Base-by-base conservation (phyloP, 1,140 invertebrate genomes). In the Cydia pomonella region DNA sequence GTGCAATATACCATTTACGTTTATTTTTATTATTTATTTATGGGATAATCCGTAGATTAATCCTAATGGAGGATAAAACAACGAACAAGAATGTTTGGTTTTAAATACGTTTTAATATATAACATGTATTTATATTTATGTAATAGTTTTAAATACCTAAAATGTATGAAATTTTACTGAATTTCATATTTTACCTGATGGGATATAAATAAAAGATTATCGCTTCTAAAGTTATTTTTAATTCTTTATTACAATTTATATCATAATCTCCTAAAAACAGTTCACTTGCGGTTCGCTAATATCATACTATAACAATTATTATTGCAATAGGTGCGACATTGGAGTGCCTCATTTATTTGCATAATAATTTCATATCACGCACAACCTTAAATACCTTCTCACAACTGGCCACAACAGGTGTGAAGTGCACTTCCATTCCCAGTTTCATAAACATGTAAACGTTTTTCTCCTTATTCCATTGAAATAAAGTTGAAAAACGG, bases 331-430 rank as follows among this genome's bases (percentile, higher is more conserved):
- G 38, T 3, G 6, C 9, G 18, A 2, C 18, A 59, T 23, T 59
- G 16, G 16, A 21, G 18, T 50, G 7, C 0, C n/a, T 21, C 50
- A 21, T 59, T 59, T 23, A 59, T 59, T 59, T 59, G 21, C 21
- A 59, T 59, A 59, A 23, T 59, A 59, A 59, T 59, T 59, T 59
- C 53, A 21, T 59, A 59, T 23, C 53, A 23, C 53, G 53, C 53
- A 59, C 53, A 59, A 59, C 53, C n/a, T 59, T 59, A 3, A 59
- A 23, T 10, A 59, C 21, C 9, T 59, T 59, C 53, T 21, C 53
- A 59, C 53, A 21, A 7, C 6, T 18, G n/a, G 16, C 44, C 16
- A 59, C 18, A 59, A 59, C 7, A 59, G 53, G 53, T 59, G 53
- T 23, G 21, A 59, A 21, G 18, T 59, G 53, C 53, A 59, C 53